Conservation (phyloP, 2,888 invertebrate genomes). For the Ditula angustiorana region DNA sequence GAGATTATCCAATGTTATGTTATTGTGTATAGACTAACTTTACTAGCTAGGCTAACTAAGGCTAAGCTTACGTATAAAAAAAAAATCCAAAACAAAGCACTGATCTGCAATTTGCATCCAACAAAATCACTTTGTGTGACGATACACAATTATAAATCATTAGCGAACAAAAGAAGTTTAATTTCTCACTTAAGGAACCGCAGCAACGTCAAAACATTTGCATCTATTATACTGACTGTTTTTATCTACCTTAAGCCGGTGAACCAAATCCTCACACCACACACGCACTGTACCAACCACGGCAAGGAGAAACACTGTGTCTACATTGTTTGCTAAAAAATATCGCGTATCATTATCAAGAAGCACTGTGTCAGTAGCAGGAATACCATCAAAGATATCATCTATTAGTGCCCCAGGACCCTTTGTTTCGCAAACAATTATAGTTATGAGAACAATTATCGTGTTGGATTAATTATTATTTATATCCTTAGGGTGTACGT, state of each 20-base stretch:
- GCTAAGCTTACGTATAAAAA: no score
- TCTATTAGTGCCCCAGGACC: slow-evolving; percentile 50
- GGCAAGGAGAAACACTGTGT: slow-evolving; percentile 20
- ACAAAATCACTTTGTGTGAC: slow-evolving; percentile 35
- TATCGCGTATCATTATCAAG: slow-evolving; percentile 24
- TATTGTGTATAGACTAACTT: no score
- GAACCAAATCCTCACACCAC: slow-evolving; percentile 35
- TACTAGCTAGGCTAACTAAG: no score
- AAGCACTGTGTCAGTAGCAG: slow-evolving; percentile 34
- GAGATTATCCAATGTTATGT: no score
- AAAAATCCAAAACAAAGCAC: slow-evolving; percentile 3
- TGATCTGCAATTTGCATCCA: slow-evolving; percentile 9
- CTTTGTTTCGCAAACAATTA: slow-evolving; percentile 64
- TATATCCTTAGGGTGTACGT: slow-evolving; percentile 45
- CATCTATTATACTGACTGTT: slow-evolving; percentile 47
- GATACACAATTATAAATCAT: slow-evolving; percentile 36
- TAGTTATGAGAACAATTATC: slow-evolving; percentile 58
- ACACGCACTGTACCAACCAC: slow-evolving; percentile 7
- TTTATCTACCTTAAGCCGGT: slow-evolving; percentile 37
- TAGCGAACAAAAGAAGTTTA: slow-evolving; percentile 38
- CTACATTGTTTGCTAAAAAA: slow-evolving; percentile 1
- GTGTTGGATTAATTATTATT: slow-evolving; percentile 62
- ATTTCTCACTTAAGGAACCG: slow-evolving; percentile 32
- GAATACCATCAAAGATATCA: slow-evolving; percentile 43
- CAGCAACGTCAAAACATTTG: slow-evolving; percentile 43